A percentile compares a stretch with the other conserved stretches of the same genome.
These are phyloP conservation scores for Oxystoma pomonae DNA, from an alignment of 2,888 invertebrate species.

Conservation along the genomic window DNA sequence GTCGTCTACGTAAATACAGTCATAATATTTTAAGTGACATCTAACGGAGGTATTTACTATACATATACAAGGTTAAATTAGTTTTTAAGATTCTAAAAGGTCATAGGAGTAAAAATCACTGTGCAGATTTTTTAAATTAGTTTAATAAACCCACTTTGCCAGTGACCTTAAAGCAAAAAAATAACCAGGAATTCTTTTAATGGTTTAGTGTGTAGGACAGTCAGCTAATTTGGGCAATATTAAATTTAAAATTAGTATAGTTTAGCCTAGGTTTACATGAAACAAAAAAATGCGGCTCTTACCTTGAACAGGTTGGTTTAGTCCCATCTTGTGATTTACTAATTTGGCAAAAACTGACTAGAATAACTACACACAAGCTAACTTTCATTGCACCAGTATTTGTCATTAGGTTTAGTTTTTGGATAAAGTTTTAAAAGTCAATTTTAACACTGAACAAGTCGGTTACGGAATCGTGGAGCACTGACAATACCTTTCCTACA, in stretches of 20 bases:
- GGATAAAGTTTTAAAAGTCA: not conserved
- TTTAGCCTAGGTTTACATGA: too few species aligned
- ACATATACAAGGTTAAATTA: not conserved
- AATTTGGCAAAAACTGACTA: slow-evolving; percentile 24
- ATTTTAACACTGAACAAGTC: slow-evolving; percentile 1
- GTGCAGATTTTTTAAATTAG: not conserved
- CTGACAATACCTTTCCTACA: slow-evolving; percentile 24
- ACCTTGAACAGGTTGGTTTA: slow-evolving; percentile 28
- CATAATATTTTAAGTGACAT: too few species aligned
- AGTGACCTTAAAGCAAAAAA: not conserved
- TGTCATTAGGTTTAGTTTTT: slow-evolving; percentile 13
- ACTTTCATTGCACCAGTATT: slow-evolving; percentile 13
- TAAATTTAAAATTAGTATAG: too few species aligned
- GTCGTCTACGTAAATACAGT: not conserved
- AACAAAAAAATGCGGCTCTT: too few species aligned
- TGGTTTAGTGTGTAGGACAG: too few species aligned
- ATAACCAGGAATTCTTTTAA: not conserved
- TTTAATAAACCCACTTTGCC: not conserved
- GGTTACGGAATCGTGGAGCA: slow-evolving; percentile 17
- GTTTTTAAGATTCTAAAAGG: not conserved
- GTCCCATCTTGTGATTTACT: slow-evolving; percentile 20
- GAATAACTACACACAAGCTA: slow-evolving; percentile 22
- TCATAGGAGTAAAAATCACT: not conserved
- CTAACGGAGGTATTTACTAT: too few species aligned
- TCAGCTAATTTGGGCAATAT: too few species aligned